Evolutionary conservation across 1,140 invertebrate species (phyloP).

Genomic region (Tetragonula clypearis): DNA sequence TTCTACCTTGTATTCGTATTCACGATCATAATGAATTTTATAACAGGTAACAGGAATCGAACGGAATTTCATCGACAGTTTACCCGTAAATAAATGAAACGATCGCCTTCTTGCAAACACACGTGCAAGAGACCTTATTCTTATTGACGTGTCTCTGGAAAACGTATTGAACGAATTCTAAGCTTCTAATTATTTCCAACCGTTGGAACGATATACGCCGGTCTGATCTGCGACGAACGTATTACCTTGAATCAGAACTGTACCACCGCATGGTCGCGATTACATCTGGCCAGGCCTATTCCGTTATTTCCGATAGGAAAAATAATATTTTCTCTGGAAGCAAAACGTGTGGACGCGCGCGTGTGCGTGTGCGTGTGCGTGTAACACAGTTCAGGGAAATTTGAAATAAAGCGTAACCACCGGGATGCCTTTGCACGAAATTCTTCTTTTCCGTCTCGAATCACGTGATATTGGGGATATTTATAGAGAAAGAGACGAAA

Average conservation of each 20-base stretch:
- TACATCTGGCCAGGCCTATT: conserved; percentile 58
- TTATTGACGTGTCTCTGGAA: background rate
- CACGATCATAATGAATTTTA: too few species aligned
- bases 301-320: conserved; percentile 59
- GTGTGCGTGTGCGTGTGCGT: background rate
- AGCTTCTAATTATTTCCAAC: background rate
- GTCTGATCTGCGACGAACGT: background rate
- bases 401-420: background rate
- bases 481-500: conserved; percentile 10
- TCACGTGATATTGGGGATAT: conserved; percentile 27
- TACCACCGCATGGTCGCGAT: conserved; percentile 34
- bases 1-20: too few species aligned
- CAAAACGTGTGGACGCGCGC: conserved; percentile 51
- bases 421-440: conserved; percentile 5
- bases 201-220: background rate
- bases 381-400: conserved; percentile 37
- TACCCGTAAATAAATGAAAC: too few species aligned
- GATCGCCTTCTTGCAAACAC: too few species aligned
- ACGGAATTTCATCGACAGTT: too few species aligned
- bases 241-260: conserved; percentile 33
- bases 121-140: background rate
- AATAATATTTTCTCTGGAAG: conserved; percentile 73
- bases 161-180: background rate
- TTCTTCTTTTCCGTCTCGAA: background rate
- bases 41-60: too few species aligned